A percentile compares a stretch with the other conserved stretches of the same genome.
Evolutionary conservation across 2,888 invertebrate species (phyloP).

Genomic region (Lottia scabra): DNA sequence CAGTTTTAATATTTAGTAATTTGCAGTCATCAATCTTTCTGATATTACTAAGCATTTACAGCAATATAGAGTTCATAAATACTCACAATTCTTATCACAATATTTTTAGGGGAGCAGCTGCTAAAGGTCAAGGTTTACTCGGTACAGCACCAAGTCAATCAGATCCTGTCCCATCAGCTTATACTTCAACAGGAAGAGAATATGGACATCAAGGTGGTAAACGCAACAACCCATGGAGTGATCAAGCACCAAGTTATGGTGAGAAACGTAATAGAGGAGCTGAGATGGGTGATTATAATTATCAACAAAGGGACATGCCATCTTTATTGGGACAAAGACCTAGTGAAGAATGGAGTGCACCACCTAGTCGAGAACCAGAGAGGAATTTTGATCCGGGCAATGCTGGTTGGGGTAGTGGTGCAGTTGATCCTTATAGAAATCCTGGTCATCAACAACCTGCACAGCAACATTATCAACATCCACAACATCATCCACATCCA

Average conservation of each 20-base stretch:
- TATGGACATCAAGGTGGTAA: neutral
- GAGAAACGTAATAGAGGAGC: neutral
- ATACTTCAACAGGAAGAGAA: neutral
- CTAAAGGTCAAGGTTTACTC: neutral
- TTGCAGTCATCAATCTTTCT: too few relatives aligned
- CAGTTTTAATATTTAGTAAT: too few relatives aligned
- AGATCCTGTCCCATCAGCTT: neutral
- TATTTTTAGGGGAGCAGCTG: too few relatives aligned
- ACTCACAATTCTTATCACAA: too few relatives aligned
- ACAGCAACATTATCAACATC: constrained; percentile 6
- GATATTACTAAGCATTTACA: too few relatives aligned
- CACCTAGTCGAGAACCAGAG: neutral
- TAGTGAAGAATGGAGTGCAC: neutral
- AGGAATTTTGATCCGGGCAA: neutral
- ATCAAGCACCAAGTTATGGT: neutral
- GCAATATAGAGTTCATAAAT: too few relatives aligned
- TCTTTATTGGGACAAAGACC: neutral
- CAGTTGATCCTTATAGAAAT: neutral
- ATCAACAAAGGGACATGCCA: neutral
- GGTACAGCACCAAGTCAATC: neutral
- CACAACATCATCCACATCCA: constrained; percentile 9
- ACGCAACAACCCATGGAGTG: neutral
- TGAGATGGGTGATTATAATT: neutral
- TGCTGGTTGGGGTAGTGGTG: constrained; percentile 1
- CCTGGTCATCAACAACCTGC: constrained; percentile 2